A percentile compares a stretch with the other conserved stretches of the same genome.
These are phyloP conservation scores for Harpegnathos saltator DNA, from an alignment of 1,140 invertebrate species.

Conservation along the genomic window DNA sequence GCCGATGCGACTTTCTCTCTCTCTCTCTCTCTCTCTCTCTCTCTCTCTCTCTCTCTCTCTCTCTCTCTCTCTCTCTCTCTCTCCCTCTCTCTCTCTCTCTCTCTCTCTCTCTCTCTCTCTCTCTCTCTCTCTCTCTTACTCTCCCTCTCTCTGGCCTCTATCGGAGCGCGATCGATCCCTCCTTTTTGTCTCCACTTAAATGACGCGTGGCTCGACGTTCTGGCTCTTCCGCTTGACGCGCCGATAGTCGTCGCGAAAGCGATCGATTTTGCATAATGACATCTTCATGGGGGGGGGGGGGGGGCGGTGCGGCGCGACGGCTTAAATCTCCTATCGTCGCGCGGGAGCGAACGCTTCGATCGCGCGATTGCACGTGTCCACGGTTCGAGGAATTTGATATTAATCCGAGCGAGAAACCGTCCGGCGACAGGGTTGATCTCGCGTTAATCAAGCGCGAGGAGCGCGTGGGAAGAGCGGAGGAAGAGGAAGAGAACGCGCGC, in stretches of 20 bases:
- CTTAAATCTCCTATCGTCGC: not conserved
- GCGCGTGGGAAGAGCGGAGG: constrained; percentile 9
- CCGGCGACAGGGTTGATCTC: constrained; percentile 69
- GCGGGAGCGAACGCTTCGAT: constrained; percentile 1
- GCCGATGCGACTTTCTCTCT: not conserved
- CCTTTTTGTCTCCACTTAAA: not conserved
- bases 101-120: no score
- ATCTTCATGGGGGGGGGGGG: no score
- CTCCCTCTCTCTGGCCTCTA: no score
- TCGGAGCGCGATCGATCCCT: not conserved
- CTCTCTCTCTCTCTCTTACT: not conserved
- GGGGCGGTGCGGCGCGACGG: no score
- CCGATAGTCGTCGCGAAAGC: not conserved
- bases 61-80: not conserved
- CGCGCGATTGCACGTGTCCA: constrained; percentile 51
- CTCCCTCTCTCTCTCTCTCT: not conserved
- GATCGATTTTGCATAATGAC: constrained; percentile 30
- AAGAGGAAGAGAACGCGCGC: constrained; percentile 32
- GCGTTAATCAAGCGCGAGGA: constrained; percentile 69
- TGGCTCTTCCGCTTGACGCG: not conserved
- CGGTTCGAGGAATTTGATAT: constrained; percentile 63
- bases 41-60: not conserved
- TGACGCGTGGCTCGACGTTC: not conserved
- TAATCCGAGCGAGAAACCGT: constrained; percentile 67
- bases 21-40: no score